Evolutionary conservation across 2,888 invertebrate genomes (phyloP), one percentile per base, ranked within the genome.

Genomic region (Coelinius sp.): DNA sequence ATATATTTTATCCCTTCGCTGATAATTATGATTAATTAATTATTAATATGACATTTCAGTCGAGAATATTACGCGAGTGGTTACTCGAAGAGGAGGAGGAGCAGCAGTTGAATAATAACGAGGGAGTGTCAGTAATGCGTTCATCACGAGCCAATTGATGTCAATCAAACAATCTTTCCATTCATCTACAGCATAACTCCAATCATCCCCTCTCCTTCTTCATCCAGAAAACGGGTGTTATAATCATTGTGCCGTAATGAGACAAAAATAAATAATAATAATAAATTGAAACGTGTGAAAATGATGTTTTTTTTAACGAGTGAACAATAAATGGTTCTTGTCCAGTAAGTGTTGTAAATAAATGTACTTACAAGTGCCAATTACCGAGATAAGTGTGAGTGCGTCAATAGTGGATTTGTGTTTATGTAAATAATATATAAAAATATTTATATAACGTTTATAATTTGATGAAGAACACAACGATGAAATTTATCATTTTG

Each of bases 361-460:
- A 84, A 83, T 87, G 87, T 88, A 88, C 87, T 87, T 88, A 87
- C 87, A 86, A 59, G 86, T 87, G 85, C 84, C 82, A 84, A 86
- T 83, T 83, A 83, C 83, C 82, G 81, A 83, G 80, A 80, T 35
- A 59, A 74, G 76, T 74, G 73, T 76, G 68, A 68, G 73, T 71
- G 70, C 71, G 73, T 68, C 74, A 73, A 24, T 44, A 31, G 72
- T 76, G 64, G 67, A 84, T 85, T 85, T 85, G 85, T 86, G 86
- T 74, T 67, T 71, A 86, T 83, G 85, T 81, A 80, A 67, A 76
- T 72, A 71, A 77, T 73, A 65, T 75, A 70, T 68, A 70, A 74
- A 77, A 66, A 74, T 75, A 74, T 59, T 64, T 75, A 67, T 73
- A 70, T 76, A 66, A 49, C 70, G 53, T 35, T 62, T 63, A 56